Evolutionary conservation across 1,140 invertebrate genomes (phyloP).

Genomic region (Archegozetes longisetosus): DNA sequence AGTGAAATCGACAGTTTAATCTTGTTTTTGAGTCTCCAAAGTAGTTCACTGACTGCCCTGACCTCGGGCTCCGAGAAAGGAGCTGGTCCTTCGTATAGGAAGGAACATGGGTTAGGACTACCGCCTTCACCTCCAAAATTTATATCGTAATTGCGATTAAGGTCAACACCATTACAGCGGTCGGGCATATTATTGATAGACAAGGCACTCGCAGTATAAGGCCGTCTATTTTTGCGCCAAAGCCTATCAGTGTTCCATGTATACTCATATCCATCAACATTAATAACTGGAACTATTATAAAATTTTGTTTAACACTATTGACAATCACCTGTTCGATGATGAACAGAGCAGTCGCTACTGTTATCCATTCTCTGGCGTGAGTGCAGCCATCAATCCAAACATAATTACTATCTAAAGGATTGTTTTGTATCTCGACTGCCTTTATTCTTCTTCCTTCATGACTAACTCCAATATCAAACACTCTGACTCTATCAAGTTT

Average conservation of each 20-base stretch:
- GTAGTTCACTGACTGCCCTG: constrained; percentile 22
- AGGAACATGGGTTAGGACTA: constrained; percentile 20
- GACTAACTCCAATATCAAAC: constrained; percentile 37
- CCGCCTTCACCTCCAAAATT: constrained; percentile 20
- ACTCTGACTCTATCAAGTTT: constrained; percentile 27
- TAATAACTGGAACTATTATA: constrained; percentile 22
- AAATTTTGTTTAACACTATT: constrained; percentile 16
- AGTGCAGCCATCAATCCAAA: constrained; percentile 22
- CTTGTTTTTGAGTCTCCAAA: constrained; percentile 17
- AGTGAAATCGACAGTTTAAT: constrained; percentile 21
- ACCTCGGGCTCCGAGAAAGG: constrained; percentile 29
- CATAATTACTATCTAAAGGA: constrained; percentile 9
- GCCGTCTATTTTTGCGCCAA: constrained; percentile 22
- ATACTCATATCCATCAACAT: constrained; percentile 22
- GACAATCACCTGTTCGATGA: constrained; percentile 20
- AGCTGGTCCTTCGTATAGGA: constrained; percentile 21
- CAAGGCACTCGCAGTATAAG: not conserved
- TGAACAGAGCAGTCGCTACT: constrained; percentile 20
- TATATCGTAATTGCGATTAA: constrained; percentile 18
- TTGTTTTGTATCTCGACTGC: constrained; percentile 34
- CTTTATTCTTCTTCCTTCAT: constrained; percentile 40
- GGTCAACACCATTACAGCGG: constrained; percentile 17
- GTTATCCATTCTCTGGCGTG: constrained; percentile 25
- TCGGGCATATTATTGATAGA: not conserved
- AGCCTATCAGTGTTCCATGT: constrained; percentile 21